Conservation (phyloP, 1,140 invertebrate species). For the Sycophaga agraensis region DNA sequence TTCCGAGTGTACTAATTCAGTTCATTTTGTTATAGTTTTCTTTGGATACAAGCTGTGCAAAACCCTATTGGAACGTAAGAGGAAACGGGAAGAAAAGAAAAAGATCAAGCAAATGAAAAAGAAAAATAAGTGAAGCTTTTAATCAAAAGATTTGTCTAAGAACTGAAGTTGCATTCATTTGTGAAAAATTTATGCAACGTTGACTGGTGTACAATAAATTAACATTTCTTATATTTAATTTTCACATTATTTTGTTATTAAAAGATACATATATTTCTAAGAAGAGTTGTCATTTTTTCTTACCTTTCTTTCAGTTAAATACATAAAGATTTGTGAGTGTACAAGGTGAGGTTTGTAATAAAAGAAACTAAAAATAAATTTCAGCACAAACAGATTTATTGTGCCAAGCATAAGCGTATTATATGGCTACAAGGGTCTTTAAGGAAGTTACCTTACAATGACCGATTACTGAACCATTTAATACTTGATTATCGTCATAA, state of each 20-base stretch:
- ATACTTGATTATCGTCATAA: constrained; percentile 14
- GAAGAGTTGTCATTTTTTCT: constrained; percentile 6
- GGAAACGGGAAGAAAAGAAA: constrained; percentile 65
- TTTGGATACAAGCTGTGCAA: constrained; percentile 81
- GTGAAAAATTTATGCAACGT: constrained; percentile 5
- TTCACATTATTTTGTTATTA: constrained; percentile 32
- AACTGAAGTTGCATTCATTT: constrained; percentile 3
- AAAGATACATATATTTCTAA: constrained; percentile 26
- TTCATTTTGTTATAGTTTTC: constrained; percentile 67
- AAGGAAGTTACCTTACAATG: background rate
- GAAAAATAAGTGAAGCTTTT: constrained; percentile 55
- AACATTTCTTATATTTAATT: constrained; percentile 29
- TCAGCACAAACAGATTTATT: background rate
- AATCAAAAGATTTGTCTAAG: background rate
- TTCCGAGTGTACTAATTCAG: too few species aligned
- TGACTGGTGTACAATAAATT: constrained; percentile 31
- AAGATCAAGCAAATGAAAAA: constrained; percentile 59
- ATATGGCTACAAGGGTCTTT: background rate
- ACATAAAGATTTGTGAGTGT: background rate
- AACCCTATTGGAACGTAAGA: constrained; percentile 59
- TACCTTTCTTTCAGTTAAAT: background rate
- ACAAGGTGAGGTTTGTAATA: background rate
- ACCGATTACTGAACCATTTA: background rate
- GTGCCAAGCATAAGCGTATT: background rate
- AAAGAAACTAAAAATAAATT: background rate